Base-by-base conservation (phyloP, 2,797 vertebrate genomes). In the Cetoscarus ocellatus region DNA sequence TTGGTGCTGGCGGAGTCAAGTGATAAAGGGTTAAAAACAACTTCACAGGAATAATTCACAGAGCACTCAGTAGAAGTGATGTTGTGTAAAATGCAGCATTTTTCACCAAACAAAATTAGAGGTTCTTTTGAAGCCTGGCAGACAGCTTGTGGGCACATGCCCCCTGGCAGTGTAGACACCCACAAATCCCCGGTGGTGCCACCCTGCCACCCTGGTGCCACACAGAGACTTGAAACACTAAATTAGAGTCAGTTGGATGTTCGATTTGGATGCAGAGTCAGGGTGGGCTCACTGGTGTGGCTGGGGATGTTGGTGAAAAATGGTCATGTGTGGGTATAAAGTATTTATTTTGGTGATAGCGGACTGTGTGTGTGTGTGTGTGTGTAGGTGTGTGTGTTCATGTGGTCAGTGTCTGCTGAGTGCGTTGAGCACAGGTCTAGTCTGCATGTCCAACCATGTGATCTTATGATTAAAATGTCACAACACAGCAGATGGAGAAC, bases 231-330 rank as follows among this genome's bases (percentile, higher is more conserved):
- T 85, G 75, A 89, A 88, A 88, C 74, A 6, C 13, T 77, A 76
- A 91, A 88, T 91, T 86, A 91, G 59, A 84, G 74, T 61, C 62
- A 72, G 69, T 79, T 35, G 66, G 77, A 76, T 52, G 82, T 73
- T 64, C 65, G 83, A 79, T 88, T 86, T 85, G 82, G 85, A 83
- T 71, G 67, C 81, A 88, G 75, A 87, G 67, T 81, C 86, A 77
- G 91, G 87, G 91, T 92, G 91, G 91, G 87, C 91, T 83, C 76
- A 72, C 78, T 87, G 90, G 80, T 90, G 90, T 85, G 90, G 88
- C 72, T 61, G 77, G 67, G 52, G 59, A 38, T 86, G 88, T 90
- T 91, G 88, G 86, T 65, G 61, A 89, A 79, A 72, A 58, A 83
- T 3, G 86, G 87, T 89, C 77, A 56, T 27, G 84, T 88, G 90